Conservation (phyloP, 2,888 invertebrate genomes). For the Orchesella flavescens region DNA sequence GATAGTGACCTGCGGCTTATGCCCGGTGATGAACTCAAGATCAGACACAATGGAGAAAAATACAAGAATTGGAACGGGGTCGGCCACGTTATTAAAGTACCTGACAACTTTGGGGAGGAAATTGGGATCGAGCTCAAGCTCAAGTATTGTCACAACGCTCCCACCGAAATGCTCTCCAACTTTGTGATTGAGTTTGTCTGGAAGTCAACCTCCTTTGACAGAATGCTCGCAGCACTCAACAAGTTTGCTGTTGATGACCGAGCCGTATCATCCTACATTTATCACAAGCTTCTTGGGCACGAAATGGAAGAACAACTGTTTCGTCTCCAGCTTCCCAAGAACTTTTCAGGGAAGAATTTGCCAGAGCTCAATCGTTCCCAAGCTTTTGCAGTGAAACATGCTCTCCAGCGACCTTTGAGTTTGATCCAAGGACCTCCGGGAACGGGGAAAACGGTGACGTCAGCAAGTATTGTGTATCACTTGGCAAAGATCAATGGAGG, state of each 20-base stretch:
- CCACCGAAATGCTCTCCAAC: conserved; percentile 93
- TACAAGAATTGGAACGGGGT: conserved; percentile 98
- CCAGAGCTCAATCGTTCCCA: conserved; percentile 98
- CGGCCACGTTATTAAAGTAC: conserved; percentile 97
- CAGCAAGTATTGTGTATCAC: conserved; percentile 99
- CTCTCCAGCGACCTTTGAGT: conserved; percentile 94
- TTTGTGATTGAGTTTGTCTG: conserved; percentile 99
- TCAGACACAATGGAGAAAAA: conserved; percentile 93
- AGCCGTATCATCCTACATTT: conserved; percentile 98
- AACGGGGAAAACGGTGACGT: conserved; percentile 99
- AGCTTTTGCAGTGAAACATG: conserved; percentile 98
- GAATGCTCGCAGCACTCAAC: conserved; percentile 95
- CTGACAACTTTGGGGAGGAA: conserved; percentile 97
- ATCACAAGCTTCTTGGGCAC: conserved; percentile 95
- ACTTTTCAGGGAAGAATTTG: conserved; percentile 96
- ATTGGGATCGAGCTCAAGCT: conserved; percentile 94
- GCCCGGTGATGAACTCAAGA: conserved; percentile 97
- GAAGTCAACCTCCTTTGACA: conserved; percentile 99
- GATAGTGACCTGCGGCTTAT: conserved; percentile 95
- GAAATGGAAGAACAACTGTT: conserved; percentile 95
- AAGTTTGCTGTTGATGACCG: conserved; percentile 97
- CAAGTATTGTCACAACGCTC: conserved; percentile 87
- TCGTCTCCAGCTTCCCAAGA: conserved; percentile 92
- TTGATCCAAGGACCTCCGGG: conserved; percentile 92
- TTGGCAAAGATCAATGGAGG: conserved; percentile 91